These are phyloP conservation scores for Procambarus clarkii DNA, from an alignment of 1,140 invertebrate species.

Conservation along the genomic window DNA sequence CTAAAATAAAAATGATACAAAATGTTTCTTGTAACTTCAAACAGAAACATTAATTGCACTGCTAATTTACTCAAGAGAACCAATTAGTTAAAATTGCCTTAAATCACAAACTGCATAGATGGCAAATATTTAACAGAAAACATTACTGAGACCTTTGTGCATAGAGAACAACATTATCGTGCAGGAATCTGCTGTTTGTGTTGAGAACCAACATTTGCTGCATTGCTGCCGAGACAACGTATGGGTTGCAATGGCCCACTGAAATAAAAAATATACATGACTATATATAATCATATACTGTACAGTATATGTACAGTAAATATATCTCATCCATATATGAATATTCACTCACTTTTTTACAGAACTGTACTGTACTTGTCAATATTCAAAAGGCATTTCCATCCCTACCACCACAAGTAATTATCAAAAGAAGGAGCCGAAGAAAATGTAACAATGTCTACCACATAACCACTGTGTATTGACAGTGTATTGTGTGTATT, in stretches of 20 bases:
- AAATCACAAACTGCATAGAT: no score
- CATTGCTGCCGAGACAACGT: conserved; percentile 65
- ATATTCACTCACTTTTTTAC: no score
- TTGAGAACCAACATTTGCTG: conserved; percentile 70
- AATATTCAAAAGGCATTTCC: no score
- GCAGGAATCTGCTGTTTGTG: conserved; percentile 72
- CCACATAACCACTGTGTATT: no score
- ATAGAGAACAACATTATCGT: conserved; percentile 71
- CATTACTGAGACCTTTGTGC: conserved; percentile 82
- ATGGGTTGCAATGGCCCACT: conserved; percentile 78
- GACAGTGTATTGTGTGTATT: no score
- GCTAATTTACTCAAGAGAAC: background rate
- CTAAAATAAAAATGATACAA: background rate
- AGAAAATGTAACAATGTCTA: no score
- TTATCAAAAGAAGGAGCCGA: no score
- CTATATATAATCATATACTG: background rate
- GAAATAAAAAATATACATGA: conserved; percentile 37
- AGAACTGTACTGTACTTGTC: no score
- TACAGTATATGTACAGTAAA: conserved; percentile 1
- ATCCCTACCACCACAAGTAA: no score
- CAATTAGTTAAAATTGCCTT: no score
- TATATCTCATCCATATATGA: no score
- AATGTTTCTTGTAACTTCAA: background rate
- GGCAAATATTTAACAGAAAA: no score
- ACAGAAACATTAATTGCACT: background rate